These are phyloP conservation scores for Petrocephalus schoutedeni DNA, from an alignment of 2,797 vertebrate species.

Conservation along the genomic window DNA sequence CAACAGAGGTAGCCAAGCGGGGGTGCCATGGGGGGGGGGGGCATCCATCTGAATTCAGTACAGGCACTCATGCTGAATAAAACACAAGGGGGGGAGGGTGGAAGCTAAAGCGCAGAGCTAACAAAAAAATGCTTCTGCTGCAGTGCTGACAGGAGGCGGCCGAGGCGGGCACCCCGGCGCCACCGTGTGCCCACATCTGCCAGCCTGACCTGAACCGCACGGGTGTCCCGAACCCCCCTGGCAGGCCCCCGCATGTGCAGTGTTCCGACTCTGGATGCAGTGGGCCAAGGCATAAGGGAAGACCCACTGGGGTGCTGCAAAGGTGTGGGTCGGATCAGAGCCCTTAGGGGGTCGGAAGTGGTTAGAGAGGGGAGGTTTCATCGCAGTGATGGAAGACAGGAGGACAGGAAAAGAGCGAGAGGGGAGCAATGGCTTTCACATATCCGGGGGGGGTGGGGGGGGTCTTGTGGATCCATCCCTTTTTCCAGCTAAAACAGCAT, in stretches of 20 bases:
- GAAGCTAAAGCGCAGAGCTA: constrained; percentile 6
- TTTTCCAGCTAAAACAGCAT: neutral
- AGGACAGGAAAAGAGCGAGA: neutral
- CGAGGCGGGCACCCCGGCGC: neutral
- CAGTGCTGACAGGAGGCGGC: neutral
- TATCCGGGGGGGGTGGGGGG: neutral
- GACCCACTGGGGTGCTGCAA: neutral
- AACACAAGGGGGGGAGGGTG: neutral
- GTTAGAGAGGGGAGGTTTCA: neutral
- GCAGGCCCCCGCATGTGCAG: neutral
- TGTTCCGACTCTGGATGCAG: neutral
- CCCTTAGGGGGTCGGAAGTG: neutral
- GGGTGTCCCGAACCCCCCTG: neutral
- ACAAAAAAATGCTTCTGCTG: neutral
- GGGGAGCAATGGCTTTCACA: neutral
- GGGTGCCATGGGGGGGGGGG: neutral
- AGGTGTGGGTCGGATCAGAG: neutral
- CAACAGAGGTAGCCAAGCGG: neutral
- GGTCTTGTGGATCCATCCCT: neutral
- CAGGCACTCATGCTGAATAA: constrained; percentile 8
- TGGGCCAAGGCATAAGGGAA: neutral
- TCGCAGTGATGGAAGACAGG: neutral
- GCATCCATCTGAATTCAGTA: constrained; percentile 7
- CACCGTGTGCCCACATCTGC: neutral
- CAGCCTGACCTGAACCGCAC: neutral